Conservation (phyloP, 2,888 invertebrate species). For the Lithophane socia region DNA sequence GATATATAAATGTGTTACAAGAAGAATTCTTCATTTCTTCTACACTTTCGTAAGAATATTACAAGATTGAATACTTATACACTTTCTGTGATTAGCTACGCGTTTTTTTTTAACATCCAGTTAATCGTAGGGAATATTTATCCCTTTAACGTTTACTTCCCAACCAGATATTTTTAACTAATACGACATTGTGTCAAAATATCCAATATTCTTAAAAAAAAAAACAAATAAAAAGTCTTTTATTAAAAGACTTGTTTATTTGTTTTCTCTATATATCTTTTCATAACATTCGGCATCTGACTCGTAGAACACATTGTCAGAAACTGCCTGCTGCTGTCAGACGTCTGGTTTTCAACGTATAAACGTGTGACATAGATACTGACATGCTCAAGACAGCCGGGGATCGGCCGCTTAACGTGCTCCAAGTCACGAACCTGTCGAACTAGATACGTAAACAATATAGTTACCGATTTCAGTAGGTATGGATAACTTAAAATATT, state of each 20-base stretch:
- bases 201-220: too few species aligned
- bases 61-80: background rate
- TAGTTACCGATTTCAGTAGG: background rate
- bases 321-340: background rate
- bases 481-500: background rate
- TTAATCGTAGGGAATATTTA: background rate
- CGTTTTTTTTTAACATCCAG: background rate
- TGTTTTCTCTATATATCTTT: too few species aligned
- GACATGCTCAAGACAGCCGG: background rate
- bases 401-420: constrained; percentile 5
- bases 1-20: background rate
- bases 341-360: background rate
- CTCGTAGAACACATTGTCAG: background rate
- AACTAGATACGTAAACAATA: background rate
- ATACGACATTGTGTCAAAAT: too few species aligned
- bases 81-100: background rate
- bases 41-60: background rate
- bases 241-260: too few species aligned
- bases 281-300: too few species aligned
- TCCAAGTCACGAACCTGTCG: background rate
- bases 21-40: background rate
- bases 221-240: too few species aligned
- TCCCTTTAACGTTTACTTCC: too few species aligned
- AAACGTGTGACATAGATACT: background rate
- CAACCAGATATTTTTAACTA: too few species aligned